A percentile compares a stretch with the other conserved stretches of the same genome.
Evolutionary conservation across 2,888 invertebrate species (phyloP).

Genomic region (Amphipyra berbera): DNA sequence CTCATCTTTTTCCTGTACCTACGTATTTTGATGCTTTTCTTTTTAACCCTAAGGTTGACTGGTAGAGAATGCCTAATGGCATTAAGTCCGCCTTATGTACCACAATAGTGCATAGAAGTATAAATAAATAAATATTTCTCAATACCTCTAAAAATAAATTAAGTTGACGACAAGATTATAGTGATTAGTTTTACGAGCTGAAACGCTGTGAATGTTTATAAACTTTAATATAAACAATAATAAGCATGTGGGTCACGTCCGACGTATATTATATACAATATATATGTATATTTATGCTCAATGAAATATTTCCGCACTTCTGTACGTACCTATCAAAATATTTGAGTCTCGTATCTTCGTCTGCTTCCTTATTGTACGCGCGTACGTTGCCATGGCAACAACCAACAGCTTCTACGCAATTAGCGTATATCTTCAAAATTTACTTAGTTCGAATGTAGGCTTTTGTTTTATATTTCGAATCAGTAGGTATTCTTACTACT

Average conservation of each 20-base stretch:
- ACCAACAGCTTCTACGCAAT: not conserved
- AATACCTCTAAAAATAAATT: slow-evolving; percentile 20
- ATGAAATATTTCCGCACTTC: slow-evolving; percentile 24
- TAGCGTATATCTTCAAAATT: not conserved
- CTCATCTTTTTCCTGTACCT: too few species aligned
- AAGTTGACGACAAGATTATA: slow-evolving; percentile 11
- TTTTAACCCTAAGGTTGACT: too few species aligned
- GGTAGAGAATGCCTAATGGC: too few species aligned
- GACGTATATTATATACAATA: slow-evolving; percentile 11
- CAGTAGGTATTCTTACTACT: not conserved
- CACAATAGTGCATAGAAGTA: too few species aligned
- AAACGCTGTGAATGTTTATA: slow-evolving; percentile 22
- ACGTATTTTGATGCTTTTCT: too few species aligned
- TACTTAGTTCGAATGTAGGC: not conserved
- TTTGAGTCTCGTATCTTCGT: slow-evolving; percentile 14
- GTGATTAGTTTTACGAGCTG: slow-evolving; percentile 32
- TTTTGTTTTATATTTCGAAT: not conserved
- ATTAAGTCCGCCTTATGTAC: too few species aligned
- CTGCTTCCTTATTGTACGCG: slow-evolving; percentile 17
- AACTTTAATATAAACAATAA: slow-evolving; percentile 29
- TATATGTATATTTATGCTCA: slow-evolving; percentile 23
- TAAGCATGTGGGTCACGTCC: slow-evolving; percentile 39
- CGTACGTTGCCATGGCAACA: slow-evolving; percentile 8
- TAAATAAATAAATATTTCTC: too few species aligned
- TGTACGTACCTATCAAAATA: slow-evolving; percentile 15